Percentiles rank a stretch among this genome's conserved stretches.
Conservation (phyloP, 2,113 vertebrate species). For the Thunnus maccoyii region DNA sequence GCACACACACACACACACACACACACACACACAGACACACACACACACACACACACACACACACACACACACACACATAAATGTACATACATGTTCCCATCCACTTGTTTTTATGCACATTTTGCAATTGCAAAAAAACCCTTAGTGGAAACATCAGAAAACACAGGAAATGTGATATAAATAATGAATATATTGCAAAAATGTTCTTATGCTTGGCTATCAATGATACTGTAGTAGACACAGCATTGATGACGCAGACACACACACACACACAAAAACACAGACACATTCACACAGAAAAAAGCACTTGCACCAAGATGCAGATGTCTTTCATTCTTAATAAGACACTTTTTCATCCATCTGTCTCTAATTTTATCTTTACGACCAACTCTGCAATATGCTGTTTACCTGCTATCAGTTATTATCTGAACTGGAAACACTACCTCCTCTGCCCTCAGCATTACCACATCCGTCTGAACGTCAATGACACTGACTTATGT, state of each 20-base stretch:
- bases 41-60: slow-evolving; percentile 6
- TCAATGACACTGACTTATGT: slow-evolving; percentile 5
- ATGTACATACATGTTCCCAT: neutral
- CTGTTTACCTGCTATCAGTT: slow-evolving; percentile 36
- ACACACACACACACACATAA: slow-evolving; percentile 10
- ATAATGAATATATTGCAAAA: neutral
- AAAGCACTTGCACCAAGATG: neutral
- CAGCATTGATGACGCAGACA: no score
- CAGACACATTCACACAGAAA: no score
- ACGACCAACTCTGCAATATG: neutral
- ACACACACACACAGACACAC: slow-evolving; percentile 28
- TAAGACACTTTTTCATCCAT: neutral
- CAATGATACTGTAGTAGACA: no score
- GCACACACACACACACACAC: slow-evolving; percentile 17
- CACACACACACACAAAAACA: no score
- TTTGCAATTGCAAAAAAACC: neutral
- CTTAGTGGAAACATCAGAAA: neutral
- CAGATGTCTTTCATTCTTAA: neutral
- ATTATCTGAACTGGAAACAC: slow-evolving; percentile 28
- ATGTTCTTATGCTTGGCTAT: neutral
- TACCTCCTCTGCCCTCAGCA: slow-evolving; percentile 1
- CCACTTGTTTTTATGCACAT: neutral
- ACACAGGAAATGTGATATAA: neutral
- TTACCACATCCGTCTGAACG: slow-evolving; percentile 14
- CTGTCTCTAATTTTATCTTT: neutral